Conservation (phyloP, 2,113 vertebrate genomes). For the Fregata magnificens region DNA sequence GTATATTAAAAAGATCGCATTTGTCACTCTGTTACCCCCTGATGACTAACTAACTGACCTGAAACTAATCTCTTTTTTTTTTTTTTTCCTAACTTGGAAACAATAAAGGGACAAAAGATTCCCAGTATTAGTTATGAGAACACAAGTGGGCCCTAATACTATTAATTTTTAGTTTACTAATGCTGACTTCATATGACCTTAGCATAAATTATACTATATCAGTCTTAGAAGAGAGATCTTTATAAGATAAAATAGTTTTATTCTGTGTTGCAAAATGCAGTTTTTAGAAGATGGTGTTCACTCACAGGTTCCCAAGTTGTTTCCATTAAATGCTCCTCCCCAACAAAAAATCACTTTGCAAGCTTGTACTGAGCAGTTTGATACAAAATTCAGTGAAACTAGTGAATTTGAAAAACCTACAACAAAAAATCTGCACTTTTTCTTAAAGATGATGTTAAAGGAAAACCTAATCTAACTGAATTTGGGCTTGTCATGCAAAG, state of each 20-base stretch:
- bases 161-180: neutral
- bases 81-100: neutral
- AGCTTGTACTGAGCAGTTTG: neutral
- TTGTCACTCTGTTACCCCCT: neutral
- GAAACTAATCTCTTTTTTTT: neutral
- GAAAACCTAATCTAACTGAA: conserved; percentile 9
- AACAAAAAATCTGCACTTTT: neutral
- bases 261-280: neutral
- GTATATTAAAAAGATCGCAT: neutral
- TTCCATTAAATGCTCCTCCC: neutral
- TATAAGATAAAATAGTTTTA: neutral
- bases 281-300: neutral
- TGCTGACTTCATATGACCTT: neutral
- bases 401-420: neutral
- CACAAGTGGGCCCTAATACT: neutral
- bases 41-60: neutral
- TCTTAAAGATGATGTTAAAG: neutral
- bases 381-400: neutral
- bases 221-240: neutral
- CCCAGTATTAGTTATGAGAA: neutral
- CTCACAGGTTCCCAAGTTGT: neutral
- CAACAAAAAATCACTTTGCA: neutral
- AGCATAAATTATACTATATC: neutral
- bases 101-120: neutral
- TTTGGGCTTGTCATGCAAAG: neutral